Evolutionary conservation across 2,888 invertebrate genomes (phyloP).

Genomic region (Aelia acuminata): DNA sequence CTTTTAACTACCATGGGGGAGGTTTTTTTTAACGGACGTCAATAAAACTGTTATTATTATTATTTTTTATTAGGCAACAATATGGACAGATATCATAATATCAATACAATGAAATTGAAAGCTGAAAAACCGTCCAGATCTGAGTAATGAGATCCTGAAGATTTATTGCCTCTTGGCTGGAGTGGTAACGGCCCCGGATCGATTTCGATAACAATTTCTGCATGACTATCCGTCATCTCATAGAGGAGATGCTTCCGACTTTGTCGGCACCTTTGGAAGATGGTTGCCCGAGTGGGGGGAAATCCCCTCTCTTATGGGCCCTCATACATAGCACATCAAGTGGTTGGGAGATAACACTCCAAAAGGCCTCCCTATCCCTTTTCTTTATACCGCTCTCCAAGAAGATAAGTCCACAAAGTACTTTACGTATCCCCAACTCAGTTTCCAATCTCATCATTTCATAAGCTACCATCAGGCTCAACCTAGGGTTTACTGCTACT

Average conservation of each 20-base stretch:
- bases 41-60: too few species aligned
- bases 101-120: background rate
- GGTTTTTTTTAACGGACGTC: too few species aligned
- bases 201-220: slow-evolving; percentile 36
- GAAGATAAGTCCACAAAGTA: slow-evolving; percentile 30
- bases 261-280: background rate
- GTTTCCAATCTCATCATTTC: slow-evolving; percentile 34
- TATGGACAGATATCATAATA: background rate
- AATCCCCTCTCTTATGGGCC: slow-evolving; percentile 15
- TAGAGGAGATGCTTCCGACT: slow-evolving; percentile 18
- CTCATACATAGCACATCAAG: slow-evolving; percentile 23
- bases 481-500: background rate
- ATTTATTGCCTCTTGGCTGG: background rate
- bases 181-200: background rate
- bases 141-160: background rate
- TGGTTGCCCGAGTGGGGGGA: background rate
- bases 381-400: background rate
- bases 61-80: too few species aligned
- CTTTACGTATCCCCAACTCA: background rate
- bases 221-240: slow-evolving; percentile 40
- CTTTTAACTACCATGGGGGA: too few species aligned
- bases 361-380: slow-evolving; percentile 8
- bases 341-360: slow-evolving; percentile 7
- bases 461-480: background rate
- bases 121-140: background rate